Evolutionary conservation across 1,140 invertebrate species (phyloP).

Genomic region (Zaprionus camerounensis): DNA sequence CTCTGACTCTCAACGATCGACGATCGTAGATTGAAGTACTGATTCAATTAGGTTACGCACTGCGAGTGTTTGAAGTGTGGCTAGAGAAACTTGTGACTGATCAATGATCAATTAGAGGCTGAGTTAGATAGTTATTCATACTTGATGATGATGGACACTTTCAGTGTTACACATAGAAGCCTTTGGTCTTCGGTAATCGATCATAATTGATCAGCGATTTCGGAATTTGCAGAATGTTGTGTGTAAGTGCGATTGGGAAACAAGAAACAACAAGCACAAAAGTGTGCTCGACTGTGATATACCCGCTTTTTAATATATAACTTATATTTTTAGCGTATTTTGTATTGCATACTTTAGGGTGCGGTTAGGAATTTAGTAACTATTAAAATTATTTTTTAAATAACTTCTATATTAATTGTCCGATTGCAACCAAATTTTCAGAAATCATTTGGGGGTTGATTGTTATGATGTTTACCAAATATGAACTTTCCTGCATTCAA

Average conservation of each 20-base stretch:
- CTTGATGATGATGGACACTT: slow-evolving; percentile 63
- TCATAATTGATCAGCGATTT: slow-evolving; percentile 34
- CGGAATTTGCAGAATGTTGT: background rate
- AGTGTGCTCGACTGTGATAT: no score
- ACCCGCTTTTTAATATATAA: no score
- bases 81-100: slow-evolving; percentile 4
- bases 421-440: no score
- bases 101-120: slow-evolving; percentile 45
- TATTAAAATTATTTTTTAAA: no score
- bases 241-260: background rate
- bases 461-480: no score
- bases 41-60: slow-evolving; percentile 59
- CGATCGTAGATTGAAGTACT: background rate
- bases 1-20: background rate
- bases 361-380: no score
- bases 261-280: background rate
- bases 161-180: slow-evolving; percentile 1
- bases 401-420: no score
- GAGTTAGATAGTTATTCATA: slow-evolving; percentile 20
- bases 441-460: no score
- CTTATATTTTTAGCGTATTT: no score
- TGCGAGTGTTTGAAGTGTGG: background rate
- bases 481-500: no score
- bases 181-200: slow-evolving; percentile 45
- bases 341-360: no score